Percentiles rank a stretch among this genome's conserved stretches.
Evolutionary conservation across 1,140 invertebrate species (phyloP).

Genomic region (Cherax destructor): DNA sequence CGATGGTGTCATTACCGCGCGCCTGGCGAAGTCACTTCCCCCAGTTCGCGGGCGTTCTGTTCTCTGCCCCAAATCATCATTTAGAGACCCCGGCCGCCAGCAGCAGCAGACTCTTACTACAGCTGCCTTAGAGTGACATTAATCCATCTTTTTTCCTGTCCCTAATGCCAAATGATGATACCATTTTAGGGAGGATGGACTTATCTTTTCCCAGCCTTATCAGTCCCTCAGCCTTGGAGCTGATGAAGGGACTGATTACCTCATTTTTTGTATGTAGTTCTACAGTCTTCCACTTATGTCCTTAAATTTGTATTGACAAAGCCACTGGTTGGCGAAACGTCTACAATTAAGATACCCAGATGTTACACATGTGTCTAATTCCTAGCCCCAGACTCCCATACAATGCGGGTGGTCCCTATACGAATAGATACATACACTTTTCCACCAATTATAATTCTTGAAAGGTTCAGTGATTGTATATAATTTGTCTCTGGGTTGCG

Average conservation of each 20-base stretch:
- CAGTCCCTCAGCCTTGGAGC: too few relatives aligned
- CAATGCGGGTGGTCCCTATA: not conserved
- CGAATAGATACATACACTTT: not conserved
- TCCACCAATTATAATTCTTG: not conserved
- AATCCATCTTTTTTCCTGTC: not conserved
- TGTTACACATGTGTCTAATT: too few relatives aligned
- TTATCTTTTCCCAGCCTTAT: not conserved
- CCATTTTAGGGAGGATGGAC: not conserved
- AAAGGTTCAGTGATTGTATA: not conserved
- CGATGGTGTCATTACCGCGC: not conserved
- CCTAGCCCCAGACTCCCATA: not conserved
- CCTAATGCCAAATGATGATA: not conserved
- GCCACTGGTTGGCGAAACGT: too few relatives aligned
- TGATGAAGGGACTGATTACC: too few relatives aligned
- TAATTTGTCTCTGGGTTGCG: not conserved
- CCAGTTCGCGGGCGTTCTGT: not conserved
- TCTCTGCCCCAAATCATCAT: not conserved
- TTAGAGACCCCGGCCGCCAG: not conserved
- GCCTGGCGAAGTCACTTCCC: not conserved
- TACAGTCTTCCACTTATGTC: too few relatives aligned
- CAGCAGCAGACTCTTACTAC: not conserved
- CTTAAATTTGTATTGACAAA: too few relatives aligned
- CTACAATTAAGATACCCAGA: too few relatives aligned
- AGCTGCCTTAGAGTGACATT: not conserved
- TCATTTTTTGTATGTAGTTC: too few relatives aligned